A percentile compares a stretch with the other conserved stretches of the same genome.
These are phyloP conservation scores for Discoglossus pictus DNA, from an alignment of 2,797 vertebrate genomes.

Conservation along the genomic window DNA sequence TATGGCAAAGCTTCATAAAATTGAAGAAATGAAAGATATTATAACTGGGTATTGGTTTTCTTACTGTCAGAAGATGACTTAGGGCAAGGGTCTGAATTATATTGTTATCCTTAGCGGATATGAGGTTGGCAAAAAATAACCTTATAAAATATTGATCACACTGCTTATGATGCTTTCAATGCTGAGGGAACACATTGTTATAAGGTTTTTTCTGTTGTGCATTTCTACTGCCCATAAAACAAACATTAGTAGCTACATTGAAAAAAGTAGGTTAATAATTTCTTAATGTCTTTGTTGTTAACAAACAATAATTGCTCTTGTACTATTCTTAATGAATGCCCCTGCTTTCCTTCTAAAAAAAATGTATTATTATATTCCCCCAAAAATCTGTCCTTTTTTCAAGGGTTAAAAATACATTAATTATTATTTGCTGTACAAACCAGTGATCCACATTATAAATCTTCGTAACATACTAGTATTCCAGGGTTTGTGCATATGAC, in stretches of 20 bases:
- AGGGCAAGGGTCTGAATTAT: conserved; percentile 11
- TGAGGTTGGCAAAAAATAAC: conserved; percentile 27
- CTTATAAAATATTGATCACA: conserved; percentile 25
- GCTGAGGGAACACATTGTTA: neutral
- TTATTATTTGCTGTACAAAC: no score
- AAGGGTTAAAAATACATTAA: no score
- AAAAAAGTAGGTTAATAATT: no score
- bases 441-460: no score
- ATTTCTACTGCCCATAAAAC: neutral
- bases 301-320: no score
- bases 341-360: no score
- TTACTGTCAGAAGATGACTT: conserved; percentile 35
- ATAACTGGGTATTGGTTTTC: conserved; percentile 15
- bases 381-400: no score
- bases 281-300: no score
- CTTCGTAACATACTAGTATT: no score
- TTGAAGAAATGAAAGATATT: conserved; percentile 22
- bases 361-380: no score
- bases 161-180: neutral
- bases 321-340: no score
- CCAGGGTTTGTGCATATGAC: no score
- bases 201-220: neutral
- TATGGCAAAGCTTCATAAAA: conserved; percentile 25
- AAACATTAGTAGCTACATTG: neutral
- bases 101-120: conserved; percentile 21